Conservation (phyloP, 2,888 invertebrate genomes). For the Brachycybe producta region DNA sequence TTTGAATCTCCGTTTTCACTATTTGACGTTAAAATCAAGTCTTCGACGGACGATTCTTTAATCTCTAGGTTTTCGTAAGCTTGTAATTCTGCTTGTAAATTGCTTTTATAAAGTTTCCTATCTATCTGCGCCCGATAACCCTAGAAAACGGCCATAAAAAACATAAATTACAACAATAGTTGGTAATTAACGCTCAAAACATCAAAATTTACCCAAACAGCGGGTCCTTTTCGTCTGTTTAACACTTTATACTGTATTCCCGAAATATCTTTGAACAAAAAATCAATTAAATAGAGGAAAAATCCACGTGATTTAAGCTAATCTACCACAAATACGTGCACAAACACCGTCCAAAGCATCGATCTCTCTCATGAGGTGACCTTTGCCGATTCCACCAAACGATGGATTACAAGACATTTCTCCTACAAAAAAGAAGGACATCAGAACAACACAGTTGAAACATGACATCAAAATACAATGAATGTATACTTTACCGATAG, state of each 20-base stretch:
- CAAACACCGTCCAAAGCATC: conserved; percentile 81
- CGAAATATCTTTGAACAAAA: conserved; percentile 42
- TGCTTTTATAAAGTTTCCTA: conserved; percentile 57
- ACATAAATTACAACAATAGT: background rate
- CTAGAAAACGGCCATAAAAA: conserved; percentile 23
- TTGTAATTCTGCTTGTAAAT: conserved; percentile 58
- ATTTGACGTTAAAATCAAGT: conserved; percentile 44
- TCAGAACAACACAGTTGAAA: background rate
- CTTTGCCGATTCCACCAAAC: conserved; percentile 85
- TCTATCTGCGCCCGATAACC: conserved; percentile 81
- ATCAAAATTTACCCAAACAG: conserved; percentile 51
- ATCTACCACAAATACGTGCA: conserved; percentile 57
- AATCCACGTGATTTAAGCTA: background rate
- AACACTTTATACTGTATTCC: conserved; percentile 67
- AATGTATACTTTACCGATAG: conserved; percentile 55
- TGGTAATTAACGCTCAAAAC: background rate
- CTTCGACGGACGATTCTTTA: conserved; percentile 59
- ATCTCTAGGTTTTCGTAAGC: conserved; percentile 51
- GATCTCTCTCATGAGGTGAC: conserved; percentile 70
- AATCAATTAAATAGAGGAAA: background rate
- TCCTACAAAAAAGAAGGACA: conserved; percentile 37
- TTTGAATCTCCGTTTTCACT: background rate
- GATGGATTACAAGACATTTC: conserved; percentile 92
- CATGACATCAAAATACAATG: background rate
- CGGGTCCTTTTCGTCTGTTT: conserved; percentile 70